Evolutionary conservation across 1,140 invertebrate species (phyloP).

Genomic region (Telenomus remus): DNA sequence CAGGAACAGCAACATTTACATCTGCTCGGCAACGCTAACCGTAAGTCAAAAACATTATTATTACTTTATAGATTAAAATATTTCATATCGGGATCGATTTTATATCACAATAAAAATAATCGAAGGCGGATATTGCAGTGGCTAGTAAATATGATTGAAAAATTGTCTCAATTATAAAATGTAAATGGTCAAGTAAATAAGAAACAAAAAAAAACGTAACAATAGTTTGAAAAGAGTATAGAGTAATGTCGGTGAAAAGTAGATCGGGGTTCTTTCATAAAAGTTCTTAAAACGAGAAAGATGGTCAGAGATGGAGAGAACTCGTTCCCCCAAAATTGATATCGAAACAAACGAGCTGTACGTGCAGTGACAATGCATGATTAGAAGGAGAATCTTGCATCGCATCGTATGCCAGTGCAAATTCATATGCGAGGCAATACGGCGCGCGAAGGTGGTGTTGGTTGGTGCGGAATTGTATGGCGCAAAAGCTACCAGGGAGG

Average conservation of each 20-base stretch:
- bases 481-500: conserved; percentile 54
- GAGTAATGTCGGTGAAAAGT: conserved; percentile 35
- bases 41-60: conserved; percentile 63
- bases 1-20: conserved; percentile 69
- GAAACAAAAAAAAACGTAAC: too few species aligned
- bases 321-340: conserved; percentile 42
- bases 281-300: conserved; percentile 44
- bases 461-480: conserved; percentile 50
- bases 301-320: conserved; percentile 40
- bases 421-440: conserved; percentile 57
- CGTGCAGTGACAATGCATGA: conserved; percentile 62
- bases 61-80: too few species aligned
- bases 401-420: conserved; percentile 61
- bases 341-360: conserved; percentile 53
- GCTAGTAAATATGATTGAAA: too few species aligned
- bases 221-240: not conserved
- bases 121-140: too few species aligned
- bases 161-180: not conserved
- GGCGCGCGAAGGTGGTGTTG: conserved; percentile 40
- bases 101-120: too few species aligned
- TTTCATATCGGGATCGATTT: too few species aligned
- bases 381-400: conserved; percentile 52
- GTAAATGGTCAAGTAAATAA: not conserved
- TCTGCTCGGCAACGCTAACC: conserved; percentile 69
- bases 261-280: conserved; percentile 44